A percentile compares a stretch with the other conserved stretches of the same genome.
phyloP scores from a whole-genome alignment of 92 coral and sea anemone genomes.

The Zoanthus solanderi region DNA sequence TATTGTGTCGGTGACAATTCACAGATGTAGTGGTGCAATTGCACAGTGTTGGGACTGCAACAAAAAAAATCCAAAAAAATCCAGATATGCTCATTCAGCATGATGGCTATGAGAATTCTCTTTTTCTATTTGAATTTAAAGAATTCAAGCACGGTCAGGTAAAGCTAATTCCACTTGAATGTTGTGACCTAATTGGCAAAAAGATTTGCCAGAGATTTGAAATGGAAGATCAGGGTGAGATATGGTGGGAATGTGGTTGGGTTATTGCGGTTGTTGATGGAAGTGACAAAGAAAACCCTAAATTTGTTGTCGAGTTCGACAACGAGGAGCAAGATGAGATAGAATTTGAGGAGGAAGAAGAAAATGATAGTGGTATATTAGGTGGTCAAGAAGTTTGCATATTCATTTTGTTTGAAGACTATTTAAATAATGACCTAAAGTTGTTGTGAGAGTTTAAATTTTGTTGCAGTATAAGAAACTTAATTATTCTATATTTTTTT shows the following conservation, averaged over 20 bases:
- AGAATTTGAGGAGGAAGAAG: slow-evolving; percentile 34
- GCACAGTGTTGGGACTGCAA: slow-evolving; percentile 23
- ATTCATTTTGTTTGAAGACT: slow-evolving; percentile 43
- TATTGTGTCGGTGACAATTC: slow-evolving; percentile 11
- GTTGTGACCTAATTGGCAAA: slow-evolving; percentile 36
- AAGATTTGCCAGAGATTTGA: slow-evolving; percentile 39
- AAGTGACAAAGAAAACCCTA: neutral
- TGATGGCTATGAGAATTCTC: slow-evolving; percentile 33
- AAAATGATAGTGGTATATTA: slow-evolving; percentile 12
- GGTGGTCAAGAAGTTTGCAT: slow-evolving; percentile 26
- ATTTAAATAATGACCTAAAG: slow-evolving; percentile 18
- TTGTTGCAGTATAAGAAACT: neutral
- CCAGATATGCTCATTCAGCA: slow-evolving; percentile 44
- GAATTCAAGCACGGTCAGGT: slow-evolving; percentile 33
- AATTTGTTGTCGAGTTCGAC: slow-evolving; percentile 47
- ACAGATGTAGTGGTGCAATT: neutral
- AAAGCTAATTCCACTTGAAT: slow-evolving; percentile 25
- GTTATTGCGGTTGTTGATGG: slow-evolving; percentile 11
- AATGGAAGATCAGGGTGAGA: slow-evolving; percentile 22
- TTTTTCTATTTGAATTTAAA: slow-evolving; percentile 2
- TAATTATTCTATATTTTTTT: neutral
- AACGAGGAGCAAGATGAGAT: slow-evolving; percentile 29
- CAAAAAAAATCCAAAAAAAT: slow-evolving; percentile 20
- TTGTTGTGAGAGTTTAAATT: neutral
- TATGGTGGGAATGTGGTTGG: slow-evolving; percentile 44